Evolutionary conservation across 2,797 vertebrate genomes (phyloP), one percentile per base, ranked within the genome.

Genomic region (Pipistrellus pygmaeus): DNA sequence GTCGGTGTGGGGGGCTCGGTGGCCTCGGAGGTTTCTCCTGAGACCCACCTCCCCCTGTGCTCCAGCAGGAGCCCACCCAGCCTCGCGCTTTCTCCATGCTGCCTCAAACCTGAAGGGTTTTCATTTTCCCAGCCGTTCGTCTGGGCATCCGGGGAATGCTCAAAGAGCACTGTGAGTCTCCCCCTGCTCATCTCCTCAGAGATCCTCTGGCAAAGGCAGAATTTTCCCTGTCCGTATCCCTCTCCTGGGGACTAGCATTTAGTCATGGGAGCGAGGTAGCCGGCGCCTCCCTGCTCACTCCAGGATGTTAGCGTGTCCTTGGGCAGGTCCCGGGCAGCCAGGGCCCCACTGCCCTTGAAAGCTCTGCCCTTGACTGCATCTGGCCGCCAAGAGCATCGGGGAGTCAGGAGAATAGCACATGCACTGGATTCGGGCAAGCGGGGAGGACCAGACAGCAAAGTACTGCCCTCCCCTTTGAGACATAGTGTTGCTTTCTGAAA

Each of bases 111-210:
- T 53, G 6, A 23, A 23, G 20, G 66, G 21, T 83, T 90, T 88
- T 55, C 32, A 0, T 62, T 94, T 94, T 64, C 82, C 38, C 8
- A 35, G 25, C 76, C 68, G 12, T 66, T 48, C 46, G 25, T 62
- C 72, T 6, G 6, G 86, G 66, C 32, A 95, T 85, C 27, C 0
- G 0, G 60, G 46, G 62, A 35, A 44, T 55, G 64, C 41, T 38
- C 72, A 89, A 86, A 73, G 53, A 64, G 66, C 64, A 4, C 5
- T 55, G 72, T 95, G 88, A 64, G 88, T 94, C 94, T 93, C 73
- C 51, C 71, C 35, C 88, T 60, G 91, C 90, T 96, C 91, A 30
- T 96, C 91, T 23, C 71, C 83, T 83, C 66, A 15, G 2, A 30
- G 80, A 64, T 48, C n/a, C 41, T 41, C 82, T 71, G 48, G 8